phyloP scores from a whole-genome alignment of 2,113 vertebrate genomes.

The Ibidorhyncha struthersii region DNA sequence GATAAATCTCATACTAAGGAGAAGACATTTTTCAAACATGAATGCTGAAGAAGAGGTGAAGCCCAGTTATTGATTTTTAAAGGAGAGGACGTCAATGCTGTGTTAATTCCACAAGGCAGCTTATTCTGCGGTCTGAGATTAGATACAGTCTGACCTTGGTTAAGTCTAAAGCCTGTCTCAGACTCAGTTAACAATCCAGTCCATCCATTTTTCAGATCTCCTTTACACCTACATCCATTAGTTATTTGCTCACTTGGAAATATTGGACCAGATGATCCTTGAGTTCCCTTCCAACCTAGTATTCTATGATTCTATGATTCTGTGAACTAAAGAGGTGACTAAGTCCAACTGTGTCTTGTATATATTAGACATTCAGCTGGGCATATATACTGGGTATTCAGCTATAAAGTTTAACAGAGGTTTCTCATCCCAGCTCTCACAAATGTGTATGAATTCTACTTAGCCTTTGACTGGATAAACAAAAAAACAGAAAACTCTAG shows the following conservation, averaged over 20 bases:
- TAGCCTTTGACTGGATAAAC: not conserved
- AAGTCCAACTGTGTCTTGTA: not conserved
- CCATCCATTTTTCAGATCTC: not conserved
- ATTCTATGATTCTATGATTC: not conserved
- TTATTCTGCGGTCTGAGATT: not conserved
- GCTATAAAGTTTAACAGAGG: not conserved
- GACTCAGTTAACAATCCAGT: not conserved
- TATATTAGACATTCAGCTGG: not conserved
- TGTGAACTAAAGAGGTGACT: not conserved
- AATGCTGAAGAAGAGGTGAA: not conserved
- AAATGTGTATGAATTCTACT: not conserved
- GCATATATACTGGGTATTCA: not conserved
- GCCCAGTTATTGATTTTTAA: not conserved
- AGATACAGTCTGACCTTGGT: not conserved
- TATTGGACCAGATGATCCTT: not conserved
- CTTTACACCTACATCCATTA: not conserved
- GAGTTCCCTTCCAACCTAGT: not conserved
- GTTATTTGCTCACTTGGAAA: not conserved
- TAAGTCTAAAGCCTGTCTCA: not conserved
- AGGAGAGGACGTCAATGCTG: not conserved
- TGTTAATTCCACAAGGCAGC: not conserved
- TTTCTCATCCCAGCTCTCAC: not conserved
- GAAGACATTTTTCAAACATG: not conserved
- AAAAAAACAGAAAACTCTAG: not conserved
- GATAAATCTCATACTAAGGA: not conserved